Evolutionary conservation across 2,888 invertebrate species (phyloP).

Genomic region (Idaea dimidiata): DNA sequence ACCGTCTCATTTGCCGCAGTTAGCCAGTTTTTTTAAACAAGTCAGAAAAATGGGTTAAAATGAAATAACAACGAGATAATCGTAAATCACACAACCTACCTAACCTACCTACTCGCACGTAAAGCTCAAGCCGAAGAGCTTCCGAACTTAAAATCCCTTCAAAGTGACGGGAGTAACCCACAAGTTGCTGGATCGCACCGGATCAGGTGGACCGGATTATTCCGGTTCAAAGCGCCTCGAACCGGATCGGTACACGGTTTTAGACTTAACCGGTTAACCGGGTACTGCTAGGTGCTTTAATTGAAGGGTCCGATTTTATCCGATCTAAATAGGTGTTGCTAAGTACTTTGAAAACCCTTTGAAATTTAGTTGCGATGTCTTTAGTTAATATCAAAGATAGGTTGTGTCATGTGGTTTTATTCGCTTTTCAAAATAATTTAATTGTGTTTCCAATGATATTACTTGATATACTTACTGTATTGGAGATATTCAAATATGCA

Average conservation of each 20-base stretch:
- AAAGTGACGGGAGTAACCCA: slow-evolving; percentile 43
- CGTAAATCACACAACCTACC: slow-evolving; percentile 2
- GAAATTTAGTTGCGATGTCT: background rate
- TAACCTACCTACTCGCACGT: background rate
- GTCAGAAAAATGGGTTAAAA: too few relatives aligned
- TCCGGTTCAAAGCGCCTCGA: slow-evolving; percentile 65
- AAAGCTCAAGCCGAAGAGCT: slow-evolving; percentile 2
- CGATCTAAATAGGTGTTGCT: background rate
- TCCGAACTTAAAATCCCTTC: background rate
- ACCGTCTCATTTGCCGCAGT: too few relatives aligned
- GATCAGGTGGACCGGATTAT: slow-evolving; percentile 77
- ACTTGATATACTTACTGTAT: too few relatives aligned
- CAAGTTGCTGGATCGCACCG: slow-evolving; percentile 65
- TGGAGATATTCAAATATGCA: too few relatives aligned
- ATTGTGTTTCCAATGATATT: too few relatives aligned
- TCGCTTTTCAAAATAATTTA: too few relatives aligned
- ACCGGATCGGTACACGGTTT: slow-evolving; percentile 74
- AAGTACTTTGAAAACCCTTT: background rate
- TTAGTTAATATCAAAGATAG: background rate
- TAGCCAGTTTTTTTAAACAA: too few relatives aligned
- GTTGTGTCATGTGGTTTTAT: background rate
- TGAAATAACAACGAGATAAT: background rate
- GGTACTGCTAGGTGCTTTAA: slow-evolving; percentile 50
- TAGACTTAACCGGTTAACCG: slow-evolving; percentile 64
- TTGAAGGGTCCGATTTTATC: slow-evolving; percentile 34